Evolutionary conservation across 2,797 vertebrate species (phyloP).

Genomic region (Capromys pilorides): DNA sequence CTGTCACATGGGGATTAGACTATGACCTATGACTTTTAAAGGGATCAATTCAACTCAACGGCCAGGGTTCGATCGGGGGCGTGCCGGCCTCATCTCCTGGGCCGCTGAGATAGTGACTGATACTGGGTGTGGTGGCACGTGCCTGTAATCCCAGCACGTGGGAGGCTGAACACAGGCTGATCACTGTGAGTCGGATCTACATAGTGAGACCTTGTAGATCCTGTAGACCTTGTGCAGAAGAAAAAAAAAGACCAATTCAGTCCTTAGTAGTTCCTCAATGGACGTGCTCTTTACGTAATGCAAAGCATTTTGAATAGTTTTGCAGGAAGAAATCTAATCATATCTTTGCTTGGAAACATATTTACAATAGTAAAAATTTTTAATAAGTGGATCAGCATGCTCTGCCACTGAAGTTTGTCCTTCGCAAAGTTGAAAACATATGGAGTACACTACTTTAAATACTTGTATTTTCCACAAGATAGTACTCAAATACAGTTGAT

Average conservation of each 20-base stretch:
- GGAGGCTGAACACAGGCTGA: too few relatives aligned
- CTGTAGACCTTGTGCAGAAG: too few relatives aligned
- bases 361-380: slow-evolving; percentile 12
- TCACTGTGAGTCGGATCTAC: too few relatives aligned
- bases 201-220: too few relatives aligned
- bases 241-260: not conserved
- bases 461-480: not conserved
- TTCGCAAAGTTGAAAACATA: not conserved
- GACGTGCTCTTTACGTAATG: not conserved
- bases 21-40: not conserved
- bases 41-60: not conserved
- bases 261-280: not conserved
- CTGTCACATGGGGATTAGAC: not conserved
- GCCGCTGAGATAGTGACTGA: too few relatives aligned
- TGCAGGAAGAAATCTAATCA: not conserved
- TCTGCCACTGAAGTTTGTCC: not conserved
- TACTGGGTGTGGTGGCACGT: too few relatives aligned
- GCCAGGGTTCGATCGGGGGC: too few relatives aligned
- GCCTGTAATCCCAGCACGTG: too few relatives aligned
- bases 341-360: not conserved
- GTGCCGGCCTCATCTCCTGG: too few relatives aligned
- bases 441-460: not conserved
- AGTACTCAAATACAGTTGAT: not conserved
- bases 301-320: not conserved
- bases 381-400: not conserved